A percentile compares a stretch with the other conserved stretches of the same genome.
phyloP scores from a whole-genome alignment of 2,888 invertebrate species.

The Metacarcinus magister region DNA sequence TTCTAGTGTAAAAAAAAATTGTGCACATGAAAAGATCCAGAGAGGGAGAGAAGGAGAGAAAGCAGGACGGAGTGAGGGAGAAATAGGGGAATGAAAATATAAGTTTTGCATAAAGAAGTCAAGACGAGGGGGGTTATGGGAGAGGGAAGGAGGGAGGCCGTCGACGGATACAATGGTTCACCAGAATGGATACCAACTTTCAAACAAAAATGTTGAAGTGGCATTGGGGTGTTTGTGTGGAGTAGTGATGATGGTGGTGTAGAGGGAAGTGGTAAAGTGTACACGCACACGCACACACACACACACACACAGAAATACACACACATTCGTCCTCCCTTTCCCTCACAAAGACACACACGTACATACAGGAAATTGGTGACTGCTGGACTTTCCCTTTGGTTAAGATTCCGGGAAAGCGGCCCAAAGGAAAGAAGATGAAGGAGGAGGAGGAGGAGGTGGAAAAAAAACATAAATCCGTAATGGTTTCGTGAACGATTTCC shows the following conservation, averaged over 20 bases:
- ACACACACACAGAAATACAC: not conserved
- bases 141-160: not conserved
- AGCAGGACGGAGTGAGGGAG: not conserved
- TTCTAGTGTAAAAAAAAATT: too few species aligned
- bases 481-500: not conserved
- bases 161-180: not conserved
- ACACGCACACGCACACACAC: not conserved
- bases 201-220: not conserved
- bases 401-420: not conserved
- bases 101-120: not conserved
- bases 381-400: not conserved
- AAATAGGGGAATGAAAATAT: not conserved
- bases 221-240: not conserved
- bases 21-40: not conserved
- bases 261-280: not conserved
- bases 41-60: not conserved
- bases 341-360: conserved; percentile 14
- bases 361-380: not conserved
- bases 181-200: not conserved
- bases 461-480: not conserved
- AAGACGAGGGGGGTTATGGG: not conserved
- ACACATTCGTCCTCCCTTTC: not conserved
- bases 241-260: conserved; percentile 1
- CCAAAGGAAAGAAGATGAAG: not conserved
- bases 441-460: not conserved